Base-by-base conservation (phyloP, 2,888 invertebrate genomes). In the Cheiracanthium punctorium region DNA sequence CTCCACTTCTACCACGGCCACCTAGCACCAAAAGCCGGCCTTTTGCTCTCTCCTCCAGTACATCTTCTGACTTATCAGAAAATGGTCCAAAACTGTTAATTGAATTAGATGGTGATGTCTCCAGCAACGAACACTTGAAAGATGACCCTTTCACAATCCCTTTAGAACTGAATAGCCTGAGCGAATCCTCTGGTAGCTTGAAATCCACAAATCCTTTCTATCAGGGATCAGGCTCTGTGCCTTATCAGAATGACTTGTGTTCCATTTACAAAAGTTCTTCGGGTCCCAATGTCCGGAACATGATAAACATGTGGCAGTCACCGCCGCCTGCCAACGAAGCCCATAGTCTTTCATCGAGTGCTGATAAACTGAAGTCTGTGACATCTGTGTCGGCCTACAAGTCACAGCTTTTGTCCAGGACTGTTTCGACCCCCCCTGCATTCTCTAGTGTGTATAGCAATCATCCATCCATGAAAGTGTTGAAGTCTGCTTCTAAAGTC, bases 231-330 rank as follows among this genome's bases (percentile, higher is more conserved):
- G 14, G 24, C 8, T 5, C n/a, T 8, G 24, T 41, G 7, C 65
- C 67, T n/a, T 43, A 20, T 43, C 43, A n/a, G 28, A 41, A 48
- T 43, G 28, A 58, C 30, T 65, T 41, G 20, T 67, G 12, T 0
- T 65, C 86, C 1, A 65, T 80, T 28, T 70, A n/a, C 12, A 80
- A 86, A 41, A 71, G 80, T 32, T 72, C 52, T 20, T 77, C 81
- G 14, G 87, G 87, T 10, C 81, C 87, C 1, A 81, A 76, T 67
- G 81, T 81, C 14, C 81, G 71, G 29, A 87, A 87, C 65, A 81
- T 87, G 87, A 67, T 87, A 4, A 81, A 77, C 29, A 76, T 72
- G 76, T 77, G 48, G 58, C 81, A 87, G 28, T 64, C 80, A n/a
- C 12, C 69, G 0, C 28, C 70, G 14, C 67, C 69, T 8, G 1